Percentiles rank a stretch among this genome's conserved stretches.
These are phyloP conservation scores for Drosophila subquinaria DNA, from an alignment of 2,888 invertebrate genomes.

Conservation along the genomic window DNA sequence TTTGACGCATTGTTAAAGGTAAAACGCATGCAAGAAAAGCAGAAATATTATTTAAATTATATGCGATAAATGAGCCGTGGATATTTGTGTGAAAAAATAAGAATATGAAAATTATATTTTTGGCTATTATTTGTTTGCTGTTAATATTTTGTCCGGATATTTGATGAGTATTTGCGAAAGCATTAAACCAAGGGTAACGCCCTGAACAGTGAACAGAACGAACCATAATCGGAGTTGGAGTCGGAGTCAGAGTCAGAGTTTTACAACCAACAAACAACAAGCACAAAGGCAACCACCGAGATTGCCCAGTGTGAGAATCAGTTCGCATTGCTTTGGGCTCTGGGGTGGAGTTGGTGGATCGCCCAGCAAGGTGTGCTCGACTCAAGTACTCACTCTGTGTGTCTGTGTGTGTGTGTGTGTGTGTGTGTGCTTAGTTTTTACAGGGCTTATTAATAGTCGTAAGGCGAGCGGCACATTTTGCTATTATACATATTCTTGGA, in stretches of 20 bases:
- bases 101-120: conserved; percentile 44
- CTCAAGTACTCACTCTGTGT: conserved; percentile 11
- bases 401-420: no score
- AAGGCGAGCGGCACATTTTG: conserved; percentile 59
- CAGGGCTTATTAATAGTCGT: conserved; percentile 57
- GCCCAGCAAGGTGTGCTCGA: conserved; percentile 47
- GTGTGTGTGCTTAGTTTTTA: conserved; percentile 39
- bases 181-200: conserved; percentile 64
- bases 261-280: conserved; percentile 16
- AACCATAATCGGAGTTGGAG: conserved; percentile 4
- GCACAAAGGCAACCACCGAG: conserved; percentile 13
- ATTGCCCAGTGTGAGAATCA: conserved; percentile 50
- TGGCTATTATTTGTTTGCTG: conserved; percentile 69
- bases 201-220: conserved; percentile 21
- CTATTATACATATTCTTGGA: conserved; percentile 61
- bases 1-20: conserved; percentile 62
- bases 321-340: conserved; percentile 22
- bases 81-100: conserved; percentile 14
- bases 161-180: conserved; percentile 78
- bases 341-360: conserved; percentile 44
- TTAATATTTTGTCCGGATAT: conserved; percentile 75
- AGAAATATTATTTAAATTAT: conserved; percentile 61
- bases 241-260: conserved; percentile 5
- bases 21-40: conserved; percentile 21
- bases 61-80: conserved; percentile 32